These are phyloP conservation scores for Lycodopsis pacificus DNA, from an alignment of 2,797 vertebrate genomes.

Conservation along the genomic window DNA sequence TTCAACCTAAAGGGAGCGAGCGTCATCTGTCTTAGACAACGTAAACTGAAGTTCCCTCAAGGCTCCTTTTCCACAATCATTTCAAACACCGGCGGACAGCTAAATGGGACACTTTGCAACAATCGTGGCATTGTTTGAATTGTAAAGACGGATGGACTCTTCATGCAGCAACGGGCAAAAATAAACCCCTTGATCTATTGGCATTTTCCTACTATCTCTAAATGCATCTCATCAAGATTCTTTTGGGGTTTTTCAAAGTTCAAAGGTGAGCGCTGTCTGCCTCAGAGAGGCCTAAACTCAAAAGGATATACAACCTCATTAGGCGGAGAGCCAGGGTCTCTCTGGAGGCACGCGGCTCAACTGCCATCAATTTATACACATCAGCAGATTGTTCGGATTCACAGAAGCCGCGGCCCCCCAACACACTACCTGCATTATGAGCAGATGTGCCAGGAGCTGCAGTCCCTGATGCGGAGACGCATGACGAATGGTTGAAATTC, in stretches of 20 bases:
- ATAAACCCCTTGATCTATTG: conserved; percentile 6
- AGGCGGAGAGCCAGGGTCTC: conserved; percentile 43
- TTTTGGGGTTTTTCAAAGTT: conserved; percentile 13
- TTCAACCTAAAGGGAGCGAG: conserved; percentile 17
- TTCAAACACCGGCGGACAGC: conserved; percentile 67
- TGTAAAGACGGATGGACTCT: conserved; percentile 53
- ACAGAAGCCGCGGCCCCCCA: conserved; percentile 58
- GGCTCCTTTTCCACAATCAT: conserved; percentile 34
- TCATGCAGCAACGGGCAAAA: conserved; percentile 8
- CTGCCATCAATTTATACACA: conserved; percentile 59
- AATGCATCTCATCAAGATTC: conserved; percentile 13
- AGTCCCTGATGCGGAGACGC: conserved; percentile 56
- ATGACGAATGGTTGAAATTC: conserved; percentile 81
- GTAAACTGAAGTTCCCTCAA: conserved; percentile 63
- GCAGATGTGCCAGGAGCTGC: conserved; percentile 82
- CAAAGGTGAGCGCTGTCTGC: conserved; percentile 40
- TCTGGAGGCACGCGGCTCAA: conserved; percentile 39
- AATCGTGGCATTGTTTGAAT: conserved; percentile 60
- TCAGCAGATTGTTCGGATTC: conserved; percentile 62
- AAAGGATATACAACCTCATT: conserved; percentile 53
- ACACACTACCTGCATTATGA: conserved; percentile 76
- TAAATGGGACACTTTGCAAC: conserved; percentile 62
- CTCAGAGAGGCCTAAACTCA: conserved; percentile 22
- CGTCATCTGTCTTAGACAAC: conserved; percentile 57
- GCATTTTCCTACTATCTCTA: conserved; percentile 1